phyloP scores from a whole-genome alignment of 2,888 invertebrate species.

The Aporophyla nigra region DNA sequence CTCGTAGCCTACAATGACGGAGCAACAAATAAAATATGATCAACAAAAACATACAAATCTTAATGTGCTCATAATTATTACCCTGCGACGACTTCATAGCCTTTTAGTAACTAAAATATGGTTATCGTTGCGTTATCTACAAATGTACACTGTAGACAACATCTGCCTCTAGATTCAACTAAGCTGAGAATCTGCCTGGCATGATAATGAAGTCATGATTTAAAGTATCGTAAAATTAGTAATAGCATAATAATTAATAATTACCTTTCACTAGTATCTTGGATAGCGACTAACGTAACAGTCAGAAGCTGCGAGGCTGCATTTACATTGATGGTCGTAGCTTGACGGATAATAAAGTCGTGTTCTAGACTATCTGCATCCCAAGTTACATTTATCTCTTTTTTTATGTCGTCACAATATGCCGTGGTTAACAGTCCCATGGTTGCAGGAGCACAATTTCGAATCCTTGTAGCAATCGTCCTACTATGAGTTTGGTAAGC shows the following conservation, averaged over 20 bases:
- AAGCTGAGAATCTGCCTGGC: neutral
- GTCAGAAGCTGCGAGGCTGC: constrained; percentile 90
- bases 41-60: neutral
- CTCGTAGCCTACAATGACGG: constrained; percentile 78
- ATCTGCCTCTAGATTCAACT: neutral
- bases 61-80: neutral
- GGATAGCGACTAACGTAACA: constrained; percentile 89
- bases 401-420: constrained; percentile 77
- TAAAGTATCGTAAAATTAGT: neutral
- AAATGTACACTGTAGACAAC: neutral
- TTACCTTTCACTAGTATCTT: constrained; percentile 89
- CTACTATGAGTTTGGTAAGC: constrained; percentile 70
- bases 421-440: constrained; percentile 78
- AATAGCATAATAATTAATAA: constrained; percentile 20
- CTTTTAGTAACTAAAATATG: neutral
- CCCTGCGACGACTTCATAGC: neutral
- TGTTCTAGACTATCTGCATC: constrained; percentile 85
- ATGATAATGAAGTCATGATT: neutral
- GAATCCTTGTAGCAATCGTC: constrained; percentile 70
- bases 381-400: constrained; percentile 71
- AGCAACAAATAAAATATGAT: neutral
- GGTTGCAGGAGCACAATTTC: constrained; percentile 77
- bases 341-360: constrained; percentile 89
- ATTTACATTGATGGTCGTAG: constrained; percentile 89
- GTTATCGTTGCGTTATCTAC: too few species aligned